These are phyloP conservation scores for Chiloscyllium punctatum DNA, from an alignment of 2,797 vertebrate genomes.

Conservation along the genomic window DNA sequence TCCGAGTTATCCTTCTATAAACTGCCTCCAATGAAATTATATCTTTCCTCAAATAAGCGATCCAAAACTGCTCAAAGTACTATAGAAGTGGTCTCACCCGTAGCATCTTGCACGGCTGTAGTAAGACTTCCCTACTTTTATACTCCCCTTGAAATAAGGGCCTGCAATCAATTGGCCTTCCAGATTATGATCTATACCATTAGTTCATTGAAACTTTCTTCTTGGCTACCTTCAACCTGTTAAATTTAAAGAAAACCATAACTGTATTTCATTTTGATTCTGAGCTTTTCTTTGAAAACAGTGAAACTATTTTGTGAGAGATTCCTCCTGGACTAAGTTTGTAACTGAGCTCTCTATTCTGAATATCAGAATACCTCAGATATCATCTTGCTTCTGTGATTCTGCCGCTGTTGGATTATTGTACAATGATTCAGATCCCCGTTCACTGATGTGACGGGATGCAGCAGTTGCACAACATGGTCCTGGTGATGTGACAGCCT, in stretches of 20 bases:
- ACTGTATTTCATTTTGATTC: background rate
- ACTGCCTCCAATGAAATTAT: too few relatives aligned
- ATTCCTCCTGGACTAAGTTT: background rate
- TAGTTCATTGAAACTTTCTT: background rate
- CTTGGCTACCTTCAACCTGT: background rate
- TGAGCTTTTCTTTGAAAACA: background rate
- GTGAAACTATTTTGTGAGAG: background rate
- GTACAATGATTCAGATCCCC: background rate
- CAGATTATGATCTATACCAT: background rate
- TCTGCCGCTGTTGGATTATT: background rate
- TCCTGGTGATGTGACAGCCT: background rate
- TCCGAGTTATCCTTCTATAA: too few relatives aligned
- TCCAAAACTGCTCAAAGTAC: too few relatives aligned
- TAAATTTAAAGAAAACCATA: background rate
- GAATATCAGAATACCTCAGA: background rate
- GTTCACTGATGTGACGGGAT: background rate
- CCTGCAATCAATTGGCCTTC: too few relatives aligned
- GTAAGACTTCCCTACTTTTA: too few relatives aligned
- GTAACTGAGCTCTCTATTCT: background rate
- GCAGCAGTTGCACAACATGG: background rate
- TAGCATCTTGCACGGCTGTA: too few relatives aligned
- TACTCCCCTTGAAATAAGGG: too few relatives aligned
- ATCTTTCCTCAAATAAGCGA: too few relatives aligned
- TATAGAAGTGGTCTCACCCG: too few relatives aligned
- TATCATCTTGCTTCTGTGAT: background rate